Evolutionary conservation across 2,113 vertebrate genomes (phyloP).

Genomic region (Callipepla squamata): DNA sequence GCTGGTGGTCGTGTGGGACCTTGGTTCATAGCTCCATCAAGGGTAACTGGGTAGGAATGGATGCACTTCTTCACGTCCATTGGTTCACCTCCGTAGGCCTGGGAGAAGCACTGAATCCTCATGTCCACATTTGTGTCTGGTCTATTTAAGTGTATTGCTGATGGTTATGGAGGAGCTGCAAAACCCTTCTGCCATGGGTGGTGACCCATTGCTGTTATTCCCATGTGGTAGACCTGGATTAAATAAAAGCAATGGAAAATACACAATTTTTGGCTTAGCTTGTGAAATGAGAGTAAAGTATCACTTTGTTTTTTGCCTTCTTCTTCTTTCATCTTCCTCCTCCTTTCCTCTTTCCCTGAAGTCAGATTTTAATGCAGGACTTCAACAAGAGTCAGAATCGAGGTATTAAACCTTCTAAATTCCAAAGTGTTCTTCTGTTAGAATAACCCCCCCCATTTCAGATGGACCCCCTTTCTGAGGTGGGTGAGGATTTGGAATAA

Average conservation of each 20-base stretch:
- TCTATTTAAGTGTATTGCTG: not conserved
- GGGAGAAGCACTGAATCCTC: not conserved
- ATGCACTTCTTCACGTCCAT: not conserved
- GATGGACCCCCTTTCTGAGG: not conserved
- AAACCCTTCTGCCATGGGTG: too few species aligned
- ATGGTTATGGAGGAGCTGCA: not conserved
- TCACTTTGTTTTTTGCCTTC: not conserved
- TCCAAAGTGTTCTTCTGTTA: not conserved
- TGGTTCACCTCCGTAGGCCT: too few species aligned
- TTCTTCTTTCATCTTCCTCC: not conserved
- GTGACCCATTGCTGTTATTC: not conserved
- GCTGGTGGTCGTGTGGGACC: too few species aligned
- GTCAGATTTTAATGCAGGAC: not conserved
- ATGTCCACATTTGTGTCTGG: not conserved
- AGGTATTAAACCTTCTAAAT: not conserved
- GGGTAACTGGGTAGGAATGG: not conserved
- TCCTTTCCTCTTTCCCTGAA: not conserved
- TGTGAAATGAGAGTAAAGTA: not conserved
- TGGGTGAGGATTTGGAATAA: too few species aligned
- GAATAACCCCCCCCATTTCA: not conserved
- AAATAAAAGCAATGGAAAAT: constrained; percentile 16
- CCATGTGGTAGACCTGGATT: not conserved
- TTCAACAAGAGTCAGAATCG: not conserved
- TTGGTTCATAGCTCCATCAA: not conserved
- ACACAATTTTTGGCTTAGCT: not conserved